phyloP scores from a whole-genome alignment of 2,888 invertebrate genomes.

The Agonopterix subpropinquella region DNA sequence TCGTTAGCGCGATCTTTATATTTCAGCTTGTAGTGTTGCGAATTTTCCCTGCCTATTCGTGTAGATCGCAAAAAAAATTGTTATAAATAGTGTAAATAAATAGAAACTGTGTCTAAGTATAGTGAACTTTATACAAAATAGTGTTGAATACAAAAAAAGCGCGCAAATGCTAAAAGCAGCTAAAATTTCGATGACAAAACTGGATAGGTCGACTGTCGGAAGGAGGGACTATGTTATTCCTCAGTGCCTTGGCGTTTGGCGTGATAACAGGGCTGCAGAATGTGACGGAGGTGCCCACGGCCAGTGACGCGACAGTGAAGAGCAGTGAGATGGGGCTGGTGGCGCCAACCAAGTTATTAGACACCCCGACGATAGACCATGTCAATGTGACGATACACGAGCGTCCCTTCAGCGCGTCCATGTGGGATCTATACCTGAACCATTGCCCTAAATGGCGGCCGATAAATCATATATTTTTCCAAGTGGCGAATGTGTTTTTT shows the following conservation, averaged over 20 bases:
- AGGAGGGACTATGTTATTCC: slow-evolving; percentile 70
- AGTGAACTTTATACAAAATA: neutral
- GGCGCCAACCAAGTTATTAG: slow-evolving; percentile 48
- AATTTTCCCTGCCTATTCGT: neutral
- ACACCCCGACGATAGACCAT: slow-evolving; percentile 39
- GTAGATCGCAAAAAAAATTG: slow-evolving; percentile 10
- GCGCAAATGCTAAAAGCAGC: slow-evolving; percentile 56
- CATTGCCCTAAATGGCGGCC: slow-evolving; percentile 80
- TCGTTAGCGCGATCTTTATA: no score
- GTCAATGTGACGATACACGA: slow-evolving; percentile 65
- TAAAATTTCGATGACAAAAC: slow-evolving; percentile 49
- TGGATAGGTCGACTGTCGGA: slow-evolving; percentile 31
- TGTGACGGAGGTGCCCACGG: slow-evolving; percentile 52
- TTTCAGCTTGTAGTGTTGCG: neutral
- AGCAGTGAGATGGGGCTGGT: slow-evolving; percentile 59
- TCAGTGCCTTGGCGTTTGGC: slow-evolving; percentile 70
- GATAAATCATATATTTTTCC: slow-evolving; percentile 88
- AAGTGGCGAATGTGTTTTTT: slow-evolving; percentile 89
- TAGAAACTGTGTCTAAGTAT: slow-evolving; percentile 13
- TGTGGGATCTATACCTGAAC: slow-evolving; percentile 71
- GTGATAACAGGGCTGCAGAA: slow-evolving; percentile 65
- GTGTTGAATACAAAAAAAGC: slow-evolving; percentile 24
- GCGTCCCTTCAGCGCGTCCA: slow-evolving; percentile 62
- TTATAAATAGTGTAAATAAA: no score
- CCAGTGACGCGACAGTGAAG: slow-evolving; percentile 52